Evolutionary conservation across 2,888 invertebrate species (phyloP).

Genomic region (Chymomyza fuscimana): DNA sequence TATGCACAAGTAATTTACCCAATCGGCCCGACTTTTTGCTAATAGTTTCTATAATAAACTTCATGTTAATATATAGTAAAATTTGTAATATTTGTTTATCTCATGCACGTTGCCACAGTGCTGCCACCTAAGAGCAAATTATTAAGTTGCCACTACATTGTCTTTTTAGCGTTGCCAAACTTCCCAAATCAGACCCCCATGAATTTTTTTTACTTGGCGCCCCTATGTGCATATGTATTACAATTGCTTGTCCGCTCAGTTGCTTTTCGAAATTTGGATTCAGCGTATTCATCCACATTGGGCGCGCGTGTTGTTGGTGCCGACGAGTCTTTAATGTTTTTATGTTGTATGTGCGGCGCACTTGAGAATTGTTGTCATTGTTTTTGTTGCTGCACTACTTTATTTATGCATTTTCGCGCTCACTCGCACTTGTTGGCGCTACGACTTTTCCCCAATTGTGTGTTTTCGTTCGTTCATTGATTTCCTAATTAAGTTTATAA

Average conservation of each 20-base stretch:
- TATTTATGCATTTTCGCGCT: constrained; percentile 42
- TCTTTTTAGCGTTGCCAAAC: background rate
- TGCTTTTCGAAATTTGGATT: constrained; percentile 7
- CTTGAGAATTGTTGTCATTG: constrained; percentile 62
- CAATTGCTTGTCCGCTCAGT: background rate
- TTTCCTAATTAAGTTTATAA: constrained; percentile 80
- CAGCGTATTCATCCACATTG: background rate
- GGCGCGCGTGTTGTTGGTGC: constrained; percentile 9
- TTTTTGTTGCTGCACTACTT: constrained; percentile 39
- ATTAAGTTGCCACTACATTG: background rate
- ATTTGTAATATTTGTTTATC: constrained; percentile 16
- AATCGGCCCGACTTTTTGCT: constrained; percentile 84
- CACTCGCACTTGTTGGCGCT: constrained; percentile 53
- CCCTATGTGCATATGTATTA: background rate
- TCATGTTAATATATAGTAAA: constrained; percentile 82
- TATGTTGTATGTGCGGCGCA: constrained; percentile 48
- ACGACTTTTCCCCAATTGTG: constrained; percentile 67
- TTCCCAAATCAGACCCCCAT: background rate
- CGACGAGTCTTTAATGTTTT: background rate
- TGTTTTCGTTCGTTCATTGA: constrained; percentile 74
- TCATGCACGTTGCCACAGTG: constrained; percentile 32
- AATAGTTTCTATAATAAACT: constrained; percentile 84
- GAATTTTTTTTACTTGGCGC: background rate
- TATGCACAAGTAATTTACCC: constrained; percentile 82
- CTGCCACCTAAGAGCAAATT: background rate